phyloP scores from a whole-genome alignment of 2,888 invertebrate species.

The Embidobia sp. region DNA sequence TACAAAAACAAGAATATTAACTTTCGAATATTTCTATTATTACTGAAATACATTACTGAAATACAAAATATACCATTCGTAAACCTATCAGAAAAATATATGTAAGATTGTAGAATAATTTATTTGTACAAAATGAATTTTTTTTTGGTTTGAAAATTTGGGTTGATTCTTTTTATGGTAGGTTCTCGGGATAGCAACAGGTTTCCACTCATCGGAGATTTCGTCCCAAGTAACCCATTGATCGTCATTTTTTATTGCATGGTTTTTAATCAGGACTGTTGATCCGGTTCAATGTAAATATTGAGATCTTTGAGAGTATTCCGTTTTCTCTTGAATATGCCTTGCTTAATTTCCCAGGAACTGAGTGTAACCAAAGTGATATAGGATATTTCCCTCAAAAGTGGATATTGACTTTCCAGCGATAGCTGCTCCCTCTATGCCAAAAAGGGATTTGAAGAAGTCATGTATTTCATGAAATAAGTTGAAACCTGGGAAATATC shows the following conservation, averaged over 20 bases:
- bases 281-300: slow-evolving; percentile 4
- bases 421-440: background rate
- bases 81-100: too few species aligned
- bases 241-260: background rate
- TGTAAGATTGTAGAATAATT: too few species aligned
- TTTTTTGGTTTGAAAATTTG: too few species aligned
- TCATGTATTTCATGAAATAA: background rate
- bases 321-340: slow-evolving; percentile 4
- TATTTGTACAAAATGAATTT: too few species aligned
- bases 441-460: background rate
- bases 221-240: slow-evolving; percentile 1
- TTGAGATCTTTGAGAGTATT: background rate
- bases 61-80: too few species aligned
- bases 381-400: background rate
- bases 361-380: background rate
- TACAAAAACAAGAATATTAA: too few species aligned
- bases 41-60: too few species aligned
- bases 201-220: background rate
- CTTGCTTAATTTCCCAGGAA: slow-evolving; percentile 4
- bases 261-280: background rate
- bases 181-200: too few species aligned
- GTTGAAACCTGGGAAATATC: background rate
- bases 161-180: too few species aligned
- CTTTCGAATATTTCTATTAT: too few species aligned
- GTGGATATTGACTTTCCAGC: background rate